Base-by-base conservation (phyloP, 1,140 invertebrate genomes). In the Bombus cullumanus region DNA sequence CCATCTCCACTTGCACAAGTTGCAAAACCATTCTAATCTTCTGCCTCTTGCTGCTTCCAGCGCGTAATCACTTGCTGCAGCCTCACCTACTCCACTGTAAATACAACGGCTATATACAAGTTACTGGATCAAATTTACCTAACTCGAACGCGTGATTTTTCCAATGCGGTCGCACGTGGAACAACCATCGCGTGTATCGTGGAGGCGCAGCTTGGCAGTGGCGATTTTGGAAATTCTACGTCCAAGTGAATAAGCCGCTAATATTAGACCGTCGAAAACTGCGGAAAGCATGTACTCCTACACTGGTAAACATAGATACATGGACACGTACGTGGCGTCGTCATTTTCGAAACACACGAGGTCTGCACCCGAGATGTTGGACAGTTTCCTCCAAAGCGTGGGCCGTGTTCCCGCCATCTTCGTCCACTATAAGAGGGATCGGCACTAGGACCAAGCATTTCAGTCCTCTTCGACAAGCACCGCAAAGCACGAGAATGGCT, bases 401-500 rank as follows among this genome's bases (percentile, higher is more conserved):
- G 93, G 94, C 75, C 90, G 93, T 81, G 79, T 87, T 85, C 77
- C 74, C 82, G 90, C 85, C 92, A 90, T 91, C 81, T 69, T 31
- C 15, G 13, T 74, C 83, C 86, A 59, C 88, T 94, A 95, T 94
- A 94, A 95, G 92, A 94, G 89, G 89, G 82, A 88, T 82, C 82
- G 79, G 72, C 82, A 62, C 80, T 77, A 86, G 39, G 77, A 85
- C 89, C 90, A 89, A 86, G 82, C 92, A 94, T 93, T 93, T 95
- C 93, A 94, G 94, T 94, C 90, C 93, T 92, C 93, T 94, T 82
- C 91, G 92, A 95, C 87, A 92, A 92, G 94, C 94, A 95, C 92
- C 92, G 94, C 93, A 94, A 90, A 39, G 22, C 53, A 59, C 77
- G 96, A 96, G 90, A 91, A 97, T 97, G 97, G 97, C 97, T 96